Evolutionary conservation across 2,797 vertebrate species (phyloP).

Genomic region (Emys orbicularis): DNA sequence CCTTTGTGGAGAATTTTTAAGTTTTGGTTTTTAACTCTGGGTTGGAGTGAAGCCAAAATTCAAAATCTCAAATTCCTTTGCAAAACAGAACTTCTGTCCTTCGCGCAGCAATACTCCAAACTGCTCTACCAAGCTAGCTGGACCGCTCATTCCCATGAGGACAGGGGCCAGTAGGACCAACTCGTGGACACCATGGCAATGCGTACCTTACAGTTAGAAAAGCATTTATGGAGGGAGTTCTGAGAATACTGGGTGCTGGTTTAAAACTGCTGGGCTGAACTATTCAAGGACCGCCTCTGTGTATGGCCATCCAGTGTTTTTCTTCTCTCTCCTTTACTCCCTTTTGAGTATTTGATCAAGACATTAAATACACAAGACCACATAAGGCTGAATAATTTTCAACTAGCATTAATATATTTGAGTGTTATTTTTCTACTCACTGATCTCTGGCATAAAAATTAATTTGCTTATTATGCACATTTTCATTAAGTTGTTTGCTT

Average conservation of each 20-base stretch:
- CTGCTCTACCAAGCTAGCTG: not conserved
- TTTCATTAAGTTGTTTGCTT: not conserved
- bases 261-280: no score
- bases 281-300: no score
- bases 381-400: not conserved
- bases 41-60: not conserved
- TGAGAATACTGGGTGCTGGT: not conserved
- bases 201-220: not conserved
- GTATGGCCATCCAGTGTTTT: not conserved
- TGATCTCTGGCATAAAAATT: not conserved
- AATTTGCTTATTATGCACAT: not conserved
- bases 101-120: not conserved
- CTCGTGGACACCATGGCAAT: not conserved
- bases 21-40: not conserved
- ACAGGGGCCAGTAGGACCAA: not conserved
- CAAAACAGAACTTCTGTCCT: not conserved
- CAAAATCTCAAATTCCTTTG: not conserved
- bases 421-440: not conserved
- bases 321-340: not conserved
- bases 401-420: rapidly evolving
- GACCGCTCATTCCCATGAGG: not conserved
- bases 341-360: not conserved
- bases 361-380: not conserved
- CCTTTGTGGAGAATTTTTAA: not conserved
- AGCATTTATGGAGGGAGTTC: not conserved